Evolutionary conservation across 2,113 vertebrate genomes (phyloP), one percentile per base, ranked within the genome.

Genomic region (Calidris pugnax): DNA sequence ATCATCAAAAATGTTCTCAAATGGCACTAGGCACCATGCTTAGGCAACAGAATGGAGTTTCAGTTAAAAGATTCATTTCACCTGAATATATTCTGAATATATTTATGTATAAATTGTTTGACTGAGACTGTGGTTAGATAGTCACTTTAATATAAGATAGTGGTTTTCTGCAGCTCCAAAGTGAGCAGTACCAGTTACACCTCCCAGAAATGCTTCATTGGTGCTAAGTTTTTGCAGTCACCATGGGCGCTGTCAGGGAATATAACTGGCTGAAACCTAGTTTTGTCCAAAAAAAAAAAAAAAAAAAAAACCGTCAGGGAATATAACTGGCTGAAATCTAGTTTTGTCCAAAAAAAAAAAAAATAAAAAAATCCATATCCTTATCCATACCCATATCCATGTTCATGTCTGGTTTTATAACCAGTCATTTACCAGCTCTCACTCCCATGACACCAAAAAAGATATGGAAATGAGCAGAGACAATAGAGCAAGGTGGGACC

Each of bases 401-500:
- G 26, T 24, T 19, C 5, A 13, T 66, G 56, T 35, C 17, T 33
- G 72, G 43, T 81, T 90, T 93, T 81, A 74, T 55, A 92, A 74
- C 17, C 4, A 82, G 27, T 60, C 9, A 59, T 55, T 86, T 81
- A 37, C 24, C 41, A 84, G 39, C 28, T 69, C 24, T 47, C 24
- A 85, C 20, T 81, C 33, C 10, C 7, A 13, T 33, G 16, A 16
- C 45, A 80, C 32, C 15, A 80, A 66, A 62, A 60, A 35, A 28
- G 3, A 22, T 8, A 81, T 9, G 20, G 28, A 93, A 87, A 90
- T 55, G 71, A 48, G 50, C 35, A 90, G 60, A 90, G 45, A 87
- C 47, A 97, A 59, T 55, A 35, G 45, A 81, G 18, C 12, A 87
- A 96, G 84, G 84, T 94, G 73, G 47, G 62, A 68, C 66, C 60